Percentiles rank a stretch among this genome's conserved stretches.
phyloP scores from a whole-genome alignment of 2,888 invertebrate species.

The Leucoptera coffeella region DNA sequence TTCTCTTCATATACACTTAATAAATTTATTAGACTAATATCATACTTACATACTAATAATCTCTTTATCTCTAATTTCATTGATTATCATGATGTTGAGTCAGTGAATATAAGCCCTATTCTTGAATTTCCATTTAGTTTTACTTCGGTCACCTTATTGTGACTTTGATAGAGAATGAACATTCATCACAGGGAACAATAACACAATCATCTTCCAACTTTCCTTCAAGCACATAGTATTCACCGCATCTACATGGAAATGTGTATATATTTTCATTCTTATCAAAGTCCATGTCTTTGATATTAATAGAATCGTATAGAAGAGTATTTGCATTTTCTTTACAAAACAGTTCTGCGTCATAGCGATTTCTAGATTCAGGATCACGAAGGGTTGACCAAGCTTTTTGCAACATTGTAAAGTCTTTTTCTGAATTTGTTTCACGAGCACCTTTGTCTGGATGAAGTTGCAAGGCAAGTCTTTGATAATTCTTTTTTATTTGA shows the following conservation, averaged over 20 bases:
- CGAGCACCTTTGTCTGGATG: slow-evolving; percentile 57
- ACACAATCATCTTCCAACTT: no score
- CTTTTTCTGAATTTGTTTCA: slow-evolving; percentile 12
- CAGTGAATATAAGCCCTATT: no score
- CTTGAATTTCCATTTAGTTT: no score
- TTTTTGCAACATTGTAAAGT: slow-evolving; percentile 47
- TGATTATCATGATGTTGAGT: no score
- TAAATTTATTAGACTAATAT: no score
- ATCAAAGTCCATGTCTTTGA: slow-evolving; percentile 37
- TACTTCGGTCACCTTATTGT: slow-evolving; percentile 7
- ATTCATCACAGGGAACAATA: slow-evolving; percentile 63
- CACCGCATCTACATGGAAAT: slow-evolving; percentile 68
- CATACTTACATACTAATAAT: no score
- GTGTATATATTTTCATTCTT: slow-evolving; percentile 21
- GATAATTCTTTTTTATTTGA: slow-evolving; percentile 58
- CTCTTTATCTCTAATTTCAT: no score
- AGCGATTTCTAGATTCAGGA: slow-evolving; percentile 52
- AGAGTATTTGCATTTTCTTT: slow-evolving; percentile 51
- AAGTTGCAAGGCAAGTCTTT: slow-evolving; percentile 41
- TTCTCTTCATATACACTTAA: no score
- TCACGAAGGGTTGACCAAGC: slow-evolving; percentile 69
- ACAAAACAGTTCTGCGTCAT: slow-evolving; percentile 58
- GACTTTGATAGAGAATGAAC: slow-evolving; percentile 63
- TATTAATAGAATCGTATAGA: slow-evolving; percentile 52
- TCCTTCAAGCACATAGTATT: slow-evolving; percentile 49